Evolutionary conservation across 2,113 vertebrate species (phyloP).

Genomic region (Vicugna pacos): DNA sequence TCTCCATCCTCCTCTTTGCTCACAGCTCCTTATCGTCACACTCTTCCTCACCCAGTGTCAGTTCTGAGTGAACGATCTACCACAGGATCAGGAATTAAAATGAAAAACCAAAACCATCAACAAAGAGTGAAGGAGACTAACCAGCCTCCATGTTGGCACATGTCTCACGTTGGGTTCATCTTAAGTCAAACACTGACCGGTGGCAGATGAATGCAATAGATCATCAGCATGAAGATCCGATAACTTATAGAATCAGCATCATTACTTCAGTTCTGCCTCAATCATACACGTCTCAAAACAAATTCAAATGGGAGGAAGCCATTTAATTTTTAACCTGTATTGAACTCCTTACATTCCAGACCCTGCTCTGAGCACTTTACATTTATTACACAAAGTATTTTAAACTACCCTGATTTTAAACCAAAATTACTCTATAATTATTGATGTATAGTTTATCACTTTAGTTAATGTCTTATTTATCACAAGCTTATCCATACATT

Average conservation of each 20-base stretch:
- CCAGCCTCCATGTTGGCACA: background rate
- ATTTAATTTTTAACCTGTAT: background rate
- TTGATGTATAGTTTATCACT: background rate
- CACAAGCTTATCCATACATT: background rate
- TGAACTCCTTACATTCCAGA: background rate
- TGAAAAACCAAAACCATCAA: background rate
- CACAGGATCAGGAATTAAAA: background rate
- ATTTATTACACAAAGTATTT: background rate
- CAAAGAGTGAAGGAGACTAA: background rate
- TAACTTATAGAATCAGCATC: background rate
- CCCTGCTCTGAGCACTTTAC: background rate
- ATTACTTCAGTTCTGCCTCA: background rate
- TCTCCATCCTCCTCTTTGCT: background rate
- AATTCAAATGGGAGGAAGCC: background rate
- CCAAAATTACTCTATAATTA: background rate
- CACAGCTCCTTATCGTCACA: background rate
- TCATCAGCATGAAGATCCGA: background rate
- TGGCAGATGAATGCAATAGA: background rate
- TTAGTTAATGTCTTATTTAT: background rate
- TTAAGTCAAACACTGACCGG: background rate
- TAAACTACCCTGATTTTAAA: conserved; percentile 23
- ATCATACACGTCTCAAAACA: background rate
- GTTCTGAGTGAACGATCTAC: background rate
- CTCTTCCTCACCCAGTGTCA: background rate
- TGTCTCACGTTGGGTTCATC: background rate